A percentile compares a stretch with the other conserved stretches of the same genome.
Conservation (phyloP, 2,888 invertebrate genomes). For the Nineta flava region DNA sequence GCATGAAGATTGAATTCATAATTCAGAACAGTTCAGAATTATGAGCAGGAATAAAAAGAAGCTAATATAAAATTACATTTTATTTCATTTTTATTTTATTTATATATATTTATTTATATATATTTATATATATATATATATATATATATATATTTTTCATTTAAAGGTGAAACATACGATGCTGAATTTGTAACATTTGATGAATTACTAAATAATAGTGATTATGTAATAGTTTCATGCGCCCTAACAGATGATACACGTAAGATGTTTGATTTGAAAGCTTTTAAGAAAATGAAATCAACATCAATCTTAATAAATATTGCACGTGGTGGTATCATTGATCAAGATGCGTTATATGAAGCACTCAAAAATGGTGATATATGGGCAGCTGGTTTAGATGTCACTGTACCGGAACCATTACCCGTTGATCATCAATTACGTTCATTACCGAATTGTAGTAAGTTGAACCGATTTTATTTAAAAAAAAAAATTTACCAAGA, state of each 20-base stretch:
- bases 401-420: slow-evolving; percentile 70
- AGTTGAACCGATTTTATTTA: slow-evolving; percentile 19
- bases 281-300: slow-evolving; percentile 51
- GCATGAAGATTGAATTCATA: no score
- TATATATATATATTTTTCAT: no score
- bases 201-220: slow-evolving; percentile 45
- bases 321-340: slow-evolving; percentile 49
- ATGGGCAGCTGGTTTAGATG: slow-evolving; percentile 71
- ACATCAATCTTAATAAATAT: slow-evolving; percentile 52
- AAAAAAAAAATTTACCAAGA: no score
- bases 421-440: slow-evolving; percentile 55
- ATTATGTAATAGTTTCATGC: slow-evolving; percentile 49
- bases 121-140: no score
- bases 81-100: no score
- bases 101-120: no score
- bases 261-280: slow-evolving; percentile 41
- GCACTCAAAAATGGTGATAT: slow-evolving; percentile 56
- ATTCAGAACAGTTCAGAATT: no score
- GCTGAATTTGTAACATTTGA: slow-evolving; percentile 42
- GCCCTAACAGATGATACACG: slow-evolving; percentile 45
- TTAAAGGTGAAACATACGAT: slow-evolving; percentile 28
- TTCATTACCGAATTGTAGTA: slow-evolving; percentile 58
- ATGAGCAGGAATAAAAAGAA: no score
- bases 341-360: slow-evolving; percentile 58
- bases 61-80: no score